Evolutionary conservation across 2,888 invertebrate genomes (phyloP), one percentile per base, ranked within the genome.

Genomic region (Aquatica leii): DNA sequence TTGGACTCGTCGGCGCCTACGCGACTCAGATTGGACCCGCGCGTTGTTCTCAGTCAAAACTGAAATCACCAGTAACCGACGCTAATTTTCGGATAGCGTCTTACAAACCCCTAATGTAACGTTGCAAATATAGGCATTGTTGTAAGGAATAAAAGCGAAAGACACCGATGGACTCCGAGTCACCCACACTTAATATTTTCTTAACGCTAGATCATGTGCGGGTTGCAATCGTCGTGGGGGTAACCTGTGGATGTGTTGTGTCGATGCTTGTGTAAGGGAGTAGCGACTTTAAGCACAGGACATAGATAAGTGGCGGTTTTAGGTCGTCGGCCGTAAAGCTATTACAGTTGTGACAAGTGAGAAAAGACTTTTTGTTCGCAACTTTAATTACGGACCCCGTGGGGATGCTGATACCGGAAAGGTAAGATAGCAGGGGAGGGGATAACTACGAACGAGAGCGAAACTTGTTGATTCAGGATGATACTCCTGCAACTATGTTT

Each of bases 1-100:
- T 70, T 74, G 73, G 73, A 74, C 74, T 73, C 74, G 75, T 71
- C 72, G 74, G 64, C 73, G 68, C 74, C 74, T 71, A 74, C 74
- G 71, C 73, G 63, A 58, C 59, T 61, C 66, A 66, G 66, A 66
- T 69, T 66, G 67, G 67, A 59, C 65, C 60, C 61, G 67, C 60
- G 64, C 65, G 65, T 57, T 67, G 61, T 51, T 67, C 62, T 52
- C 65, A 51, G 56, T 58, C 54, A 55, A 61, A 56, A 68, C 60
- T 51, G 59, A 65, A 66, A 62, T 54, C 34, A 37, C 35, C 54
- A 49, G 35, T 54, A 41, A 65, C 51, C 46, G 58, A 60, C 62
- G 66, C 62, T 62, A 56, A 59, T 62, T 61, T 68, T 62, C 59
- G 64, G 63, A 62, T 37, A 62, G 65, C 68, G 66, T 66, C 69